Evolutionary conservation across 1,140 invertebrate species (phyloP).

Genomic region (Cyclina sinensis): DNA sequence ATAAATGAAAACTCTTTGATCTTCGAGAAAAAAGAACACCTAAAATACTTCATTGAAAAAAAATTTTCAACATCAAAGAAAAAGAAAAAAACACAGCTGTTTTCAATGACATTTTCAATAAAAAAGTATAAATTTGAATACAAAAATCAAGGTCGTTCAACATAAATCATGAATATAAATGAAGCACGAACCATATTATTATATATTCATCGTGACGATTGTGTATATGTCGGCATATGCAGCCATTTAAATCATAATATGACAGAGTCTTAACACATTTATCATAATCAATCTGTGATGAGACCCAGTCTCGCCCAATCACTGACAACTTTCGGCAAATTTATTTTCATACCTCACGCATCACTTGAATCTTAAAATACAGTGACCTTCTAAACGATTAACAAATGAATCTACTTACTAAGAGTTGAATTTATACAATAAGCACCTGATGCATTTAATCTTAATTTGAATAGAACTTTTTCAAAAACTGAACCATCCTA

Average conservation of each 20-base stretch:
- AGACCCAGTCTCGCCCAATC: neutral
- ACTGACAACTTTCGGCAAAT: neutral
- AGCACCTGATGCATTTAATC: too few species aligned
- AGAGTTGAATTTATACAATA: too few species aligned
- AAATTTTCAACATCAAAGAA: too few species aligned
- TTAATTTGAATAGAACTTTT: too few species aligned
- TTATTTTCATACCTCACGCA: conserved; percentile 24
- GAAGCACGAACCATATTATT: neutral
- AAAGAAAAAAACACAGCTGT: neutral
- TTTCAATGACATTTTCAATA: too few species aligned
- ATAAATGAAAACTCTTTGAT: too few species aligned
- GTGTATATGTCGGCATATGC: neutral
- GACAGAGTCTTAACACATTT: conserved; percentile 11
- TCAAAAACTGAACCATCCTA: too few species aligned
- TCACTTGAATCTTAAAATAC: conserved; percentile 17
- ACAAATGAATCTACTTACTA: too few species aligned
- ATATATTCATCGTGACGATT: neutral
- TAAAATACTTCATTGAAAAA: too few species aligned
- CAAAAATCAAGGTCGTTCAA: neutral
- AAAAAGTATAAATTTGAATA: too few species aligned
- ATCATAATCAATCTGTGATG: conserved; percentile 38
- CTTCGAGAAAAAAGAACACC: too few species aligned
- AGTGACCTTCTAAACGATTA: neutral
- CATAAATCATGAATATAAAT: neutral
- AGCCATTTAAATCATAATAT: conserved; percentile 22